phyloP scores from a whole-genome alignment of 2,888 invertebrate species.

The Dyspetes luteomarginatus region DNA sequence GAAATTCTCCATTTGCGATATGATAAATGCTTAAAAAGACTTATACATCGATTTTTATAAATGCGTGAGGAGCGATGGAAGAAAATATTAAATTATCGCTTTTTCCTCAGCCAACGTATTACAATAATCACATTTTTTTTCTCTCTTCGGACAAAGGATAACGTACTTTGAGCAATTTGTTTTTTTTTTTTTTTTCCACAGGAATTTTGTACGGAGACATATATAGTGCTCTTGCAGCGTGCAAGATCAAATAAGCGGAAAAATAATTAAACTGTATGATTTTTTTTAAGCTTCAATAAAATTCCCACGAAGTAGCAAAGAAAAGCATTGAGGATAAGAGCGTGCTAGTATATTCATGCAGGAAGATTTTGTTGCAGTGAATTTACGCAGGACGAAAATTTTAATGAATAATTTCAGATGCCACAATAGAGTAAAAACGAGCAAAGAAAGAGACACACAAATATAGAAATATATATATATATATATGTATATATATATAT shows the following conservation, averaged over 20 bases:
- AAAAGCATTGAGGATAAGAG: conserved; percentile 24
- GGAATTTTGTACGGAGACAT: background rate
- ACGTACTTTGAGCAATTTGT: conserved; percentile 17
- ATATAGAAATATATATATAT: background rate
- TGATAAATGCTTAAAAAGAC: background rate
- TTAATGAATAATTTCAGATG: conserved; percentile 45
- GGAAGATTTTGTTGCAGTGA: conserved; percentile 32
- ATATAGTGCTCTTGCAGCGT: conserved; percentile 29
- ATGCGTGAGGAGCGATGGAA: background rate
- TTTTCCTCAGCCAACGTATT: background rate
- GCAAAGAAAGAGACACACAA: conserved; percentile 67
- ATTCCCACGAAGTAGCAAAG: conserved; percentile 48
- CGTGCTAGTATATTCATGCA: background rate
- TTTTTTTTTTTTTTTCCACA: background rate
- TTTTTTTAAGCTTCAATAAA: conserved; percentile 44
- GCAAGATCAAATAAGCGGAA: conserved; percentile 29
- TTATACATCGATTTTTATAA: conserved; percentile 4
- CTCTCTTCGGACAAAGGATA: background rate
- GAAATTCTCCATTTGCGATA: background rate
- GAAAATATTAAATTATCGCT: conserved; percentile 5
- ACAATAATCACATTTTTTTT: background rate
- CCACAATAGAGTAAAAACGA: conserved; percentile 26
- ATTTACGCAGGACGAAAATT: conserved; percentile 47
- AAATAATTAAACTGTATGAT: background rate
- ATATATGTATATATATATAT: background rate